Base-by-base conservation (phyloP, 2,888 invertebrate species). In the Erebia palarica region DNA sequence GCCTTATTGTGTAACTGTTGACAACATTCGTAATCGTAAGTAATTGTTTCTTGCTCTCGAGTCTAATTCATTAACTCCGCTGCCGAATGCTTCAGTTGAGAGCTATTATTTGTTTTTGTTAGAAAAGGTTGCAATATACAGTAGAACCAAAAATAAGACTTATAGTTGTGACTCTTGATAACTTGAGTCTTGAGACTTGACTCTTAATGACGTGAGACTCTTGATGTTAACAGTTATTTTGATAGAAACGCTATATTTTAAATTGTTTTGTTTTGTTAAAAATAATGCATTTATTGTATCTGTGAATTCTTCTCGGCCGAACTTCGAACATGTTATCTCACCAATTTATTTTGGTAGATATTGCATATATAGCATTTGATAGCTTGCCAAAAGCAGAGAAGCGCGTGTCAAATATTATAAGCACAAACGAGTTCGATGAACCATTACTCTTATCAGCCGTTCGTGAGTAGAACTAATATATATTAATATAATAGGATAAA, bases 401-500 rank as follows among this genome's bases (percentile, higher is more conserved):
- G 57, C 70, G 49, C 18, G 65, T 68, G 66, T 70, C 59, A 60
- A 71, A 27, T 70, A 68, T 70, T 47, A 63, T 47, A 18, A 63
- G 47, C 57, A 65, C 21, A 53, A 53, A 63, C 27, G 63, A 69
- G 75, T 75, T 75, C 75, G 58, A 69, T 71, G 74, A 75, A 75
- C 75, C 73, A 64, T 59, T 64, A 53, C 42, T 66, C 64, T 71
- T 74, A 74, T 74, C 74, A 74, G 68, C 42, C 68, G 21, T 63
- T 66, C 73, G 66, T 60, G 74, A 60, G 58, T 61, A 68, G 27
- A 73, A 72, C 71, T 64, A 63, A 68, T 72, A 55, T 55, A 55
- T 55, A 72, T 74, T 74, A 68, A 74, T 75, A 72, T 67, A 69
- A 74, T 69, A 67, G 68, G 70, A 75, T 70, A 75, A 73, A 75